Evolutionary conservation across 2,888 invertebrate genomes (phyloP).

Genomic region (Apodemia duryi): DNA sequence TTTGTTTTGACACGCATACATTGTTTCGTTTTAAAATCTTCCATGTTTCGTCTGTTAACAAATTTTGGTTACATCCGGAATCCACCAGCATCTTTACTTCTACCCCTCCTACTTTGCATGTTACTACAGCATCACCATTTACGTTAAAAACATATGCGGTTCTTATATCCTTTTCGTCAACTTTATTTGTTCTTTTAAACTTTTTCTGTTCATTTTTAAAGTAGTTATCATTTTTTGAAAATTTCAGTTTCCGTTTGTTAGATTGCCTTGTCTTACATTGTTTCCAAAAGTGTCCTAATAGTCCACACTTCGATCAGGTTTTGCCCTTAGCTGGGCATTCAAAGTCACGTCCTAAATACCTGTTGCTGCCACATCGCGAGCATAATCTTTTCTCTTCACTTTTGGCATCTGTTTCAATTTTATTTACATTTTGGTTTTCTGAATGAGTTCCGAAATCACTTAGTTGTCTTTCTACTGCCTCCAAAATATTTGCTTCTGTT

Average conservation of each 20-base stretch:
- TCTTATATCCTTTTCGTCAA: constrained; percentile 4
- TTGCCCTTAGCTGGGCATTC: constrained; percentile 18
- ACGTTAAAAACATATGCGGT: too few relatives aligned
- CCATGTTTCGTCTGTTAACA: not conserved
- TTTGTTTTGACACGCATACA: not conserved
- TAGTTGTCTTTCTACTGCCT: constrained; percentile 21
- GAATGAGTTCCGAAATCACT: not conserved
- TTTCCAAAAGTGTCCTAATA: constrained; percentile 19
- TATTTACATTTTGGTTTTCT: constrained; percentile 12
- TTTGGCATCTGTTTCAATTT: not conserved
- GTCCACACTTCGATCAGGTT: constrained; percentile 17
- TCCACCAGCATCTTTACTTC: not conserved
- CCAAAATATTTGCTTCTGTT: constrained; percentile 25
- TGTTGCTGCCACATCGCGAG: constrained; percentile 5
- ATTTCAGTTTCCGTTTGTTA: too few relatives aligned
- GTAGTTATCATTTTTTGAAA: too few relatives aligned
- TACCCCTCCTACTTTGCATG: too few relatives aligned
- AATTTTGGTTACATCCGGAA: constrained; percentile 22
- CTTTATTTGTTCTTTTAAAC: constrained; percentile 5
- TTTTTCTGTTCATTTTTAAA: not conserved
- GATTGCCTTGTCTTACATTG: constrained; percentile 7
- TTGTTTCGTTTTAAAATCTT: not conserved
- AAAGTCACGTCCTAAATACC: not conserved
- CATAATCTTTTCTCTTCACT: not conserved
- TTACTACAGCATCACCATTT: too few relatives aligned